Base-by-base conservation (phyloP, 2,888 invertebrate genomes). In the Elmis aenea region DNA sequence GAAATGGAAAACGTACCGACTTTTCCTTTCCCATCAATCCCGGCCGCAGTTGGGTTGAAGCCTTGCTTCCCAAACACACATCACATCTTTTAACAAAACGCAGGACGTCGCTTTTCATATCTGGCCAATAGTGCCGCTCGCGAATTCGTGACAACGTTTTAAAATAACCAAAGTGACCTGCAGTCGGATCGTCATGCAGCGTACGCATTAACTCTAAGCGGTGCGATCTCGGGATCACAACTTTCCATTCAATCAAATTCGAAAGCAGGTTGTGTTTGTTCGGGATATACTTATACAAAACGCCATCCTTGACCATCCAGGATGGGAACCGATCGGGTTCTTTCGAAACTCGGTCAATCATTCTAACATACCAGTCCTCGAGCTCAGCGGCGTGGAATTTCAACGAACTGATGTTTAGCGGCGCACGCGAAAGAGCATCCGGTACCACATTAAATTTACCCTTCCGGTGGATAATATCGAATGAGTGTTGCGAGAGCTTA, bases 121-220 rank as follows among this genome's bases (percentile, higher is more conserved):
- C 30, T 8, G 46, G 41, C 40, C 41, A 45, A 33, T 42, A 51
- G 39, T 50, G 51, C 2, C 39, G 9, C 14, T 41, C 38, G 5
- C 15, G 29, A 12, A 51, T 38, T 20, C 46, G 15, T 14, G 33
- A 27, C 3, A 48, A 26, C 15, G 51, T 51, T 37, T 50, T 51
- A 20, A 37, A 50, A 18, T 48, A 13, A 13, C 46, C 48, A 8
- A 52, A 42, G 30, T 48, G 44, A 27, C 22, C 20, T 9, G 41
- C 20, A 21, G 34, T 39, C 16, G 32, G 33, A 16, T 35, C 30
- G 26, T 49, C 45, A 38, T 52, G 52, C 41, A 22, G 44, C 13
- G 26, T n/a, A 15, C 31, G 18, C 2, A 46, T 22, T 20, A 44
- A 13, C 13, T 46, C 34, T 8, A 4, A 2, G 15, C 43, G 31